A percentile compares a stretch with the other conserved stretches of the same genome.
These are phyloP conservation scores for Nemotelus nigrinus DNA, from an alignment of 2,888 invertebrate species.

Conservation along the genomic window DNA sequence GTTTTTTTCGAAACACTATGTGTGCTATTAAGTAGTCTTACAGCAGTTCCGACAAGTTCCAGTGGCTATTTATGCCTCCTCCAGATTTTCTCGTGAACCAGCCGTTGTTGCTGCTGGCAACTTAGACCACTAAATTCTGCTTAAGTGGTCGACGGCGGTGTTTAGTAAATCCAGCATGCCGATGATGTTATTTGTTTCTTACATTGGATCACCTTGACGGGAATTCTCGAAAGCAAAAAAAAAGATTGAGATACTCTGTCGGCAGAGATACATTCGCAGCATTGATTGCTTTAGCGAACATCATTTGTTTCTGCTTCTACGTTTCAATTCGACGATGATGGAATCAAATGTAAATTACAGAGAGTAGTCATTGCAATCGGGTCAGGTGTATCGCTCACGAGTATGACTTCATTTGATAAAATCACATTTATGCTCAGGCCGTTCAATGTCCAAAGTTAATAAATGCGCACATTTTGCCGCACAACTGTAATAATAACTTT, in stretches of 20 bases:
- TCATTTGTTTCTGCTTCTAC: slow-evolving; percentile 2
- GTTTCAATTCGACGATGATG: slow-evolving; percentile 9
- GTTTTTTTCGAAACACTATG: too few relatives aligned
- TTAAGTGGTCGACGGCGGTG: background rate
- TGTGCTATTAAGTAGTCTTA: background rate
- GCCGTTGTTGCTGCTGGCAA: background rate
- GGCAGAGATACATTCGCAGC: too few relatives aligned
- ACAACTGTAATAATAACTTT: background rate
- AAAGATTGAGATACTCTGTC: background rate
- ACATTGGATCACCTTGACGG: slow-evolving; percentile 40
- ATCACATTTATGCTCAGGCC: too few relatives aligned
- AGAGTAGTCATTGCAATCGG: slow-evolving; percentile 1
- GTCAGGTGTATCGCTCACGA: background rate
- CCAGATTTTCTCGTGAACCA: background rate
- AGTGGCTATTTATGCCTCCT: slow-evolving; percentile 32
- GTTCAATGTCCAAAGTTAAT: background rate
- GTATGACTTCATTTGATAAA: too few relatives aligned
- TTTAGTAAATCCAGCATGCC: background rate
- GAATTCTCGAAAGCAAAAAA: slow-evolving; percentile 21
- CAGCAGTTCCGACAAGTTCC: background rate
- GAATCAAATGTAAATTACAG: background rate
- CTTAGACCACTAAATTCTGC: slow-evolving; percentile 2
- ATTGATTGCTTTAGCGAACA: background rate
- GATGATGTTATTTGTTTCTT: slow-evolving; percentile 41
- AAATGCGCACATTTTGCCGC: background rate